phyloP scores from a whole-genome alignment of 1,140 invertebrate species.

The Ips nitidus region DNA sequence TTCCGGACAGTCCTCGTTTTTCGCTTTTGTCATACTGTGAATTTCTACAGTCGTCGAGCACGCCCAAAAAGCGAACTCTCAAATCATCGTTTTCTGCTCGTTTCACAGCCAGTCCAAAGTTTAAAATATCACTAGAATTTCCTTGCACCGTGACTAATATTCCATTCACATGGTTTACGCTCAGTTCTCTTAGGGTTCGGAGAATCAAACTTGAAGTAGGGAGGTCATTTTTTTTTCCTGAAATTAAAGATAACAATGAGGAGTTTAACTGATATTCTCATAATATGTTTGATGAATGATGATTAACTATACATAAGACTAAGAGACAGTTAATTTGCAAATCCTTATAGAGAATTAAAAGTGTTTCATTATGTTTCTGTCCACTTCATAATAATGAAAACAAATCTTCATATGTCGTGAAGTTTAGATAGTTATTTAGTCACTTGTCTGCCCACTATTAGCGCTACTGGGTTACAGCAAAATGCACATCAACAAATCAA shows the following conservation, averaged over 20 bases:
- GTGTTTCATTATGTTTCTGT: too few relatives aligned
- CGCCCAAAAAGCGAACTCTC: constrained; percentile 40
- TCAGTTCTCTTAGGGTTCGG: constrained; percentile 57
- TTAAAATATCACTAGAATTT: constrained; percentile 42
- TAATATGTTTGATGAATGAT: not conserved
- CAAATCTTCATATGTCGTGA: too few relatives aligned
- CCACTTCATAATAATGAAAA: too few relatives aligned
- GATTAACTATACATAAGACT: too few relatives aligned
- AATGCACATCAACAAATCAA: too few relatives aligned
- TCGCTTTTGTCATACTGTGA: constrained; percentile 30
- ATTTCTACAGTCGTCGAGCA: constrained; percentile 42
- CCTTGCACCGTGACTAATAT: constrained; percentile 47
- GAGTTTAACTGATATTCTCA: not conserved
- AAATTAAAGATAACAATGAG: constrained; percentile 5
- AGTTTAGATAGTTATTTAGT: too few relatives aligned
- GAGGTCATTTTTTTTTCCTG: constrained; percentile 54
- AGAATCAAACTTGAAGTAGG: constrained; percentile 54
- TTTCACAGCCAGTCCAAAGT: constrained; percentile 50
- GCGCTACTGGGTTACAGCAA: too few relatives aligned
- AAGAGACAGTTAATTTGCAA: too few relatives aligned
- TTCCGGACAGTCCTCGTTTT: constrained; percentile 58
- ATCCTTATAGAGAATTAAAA: too few relatives aligned
- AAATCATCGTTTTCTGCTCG: constrained; percentile 46
- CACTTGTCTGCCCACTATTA: too few relatives aligned
- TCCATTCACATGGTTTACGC: constrained; percentile 43